Evolutionary conservation across 2,797 vertebrate species (phyloP), one percentile per base, ranked within the genome.

Genomic region (Delichon dasypus): DNA sequence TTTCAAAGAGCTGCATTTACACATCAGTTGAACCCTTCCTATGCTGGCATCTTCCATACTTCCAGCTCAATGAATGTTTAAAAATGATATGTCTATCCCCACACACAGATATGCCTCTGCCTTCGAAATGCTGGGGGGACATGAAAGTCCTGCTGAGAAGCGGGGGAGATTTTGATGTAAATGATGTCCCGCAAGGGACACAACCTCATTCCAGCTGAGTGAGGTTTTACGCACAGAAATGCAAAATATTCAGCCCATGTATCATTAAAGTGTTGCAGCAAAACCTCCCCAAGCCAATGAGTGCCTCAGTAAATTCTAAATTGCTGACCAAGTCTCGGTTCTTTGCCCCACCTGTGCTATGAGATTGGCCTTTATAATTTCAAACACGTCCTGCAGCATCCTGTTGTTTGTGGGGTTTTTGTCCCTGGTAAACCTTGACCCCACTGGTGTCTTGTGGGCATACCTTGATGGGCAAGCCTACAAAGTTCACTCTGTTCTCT

Each of bases 1-100:
- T 95, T 96, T 95, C 93, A 96, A 96, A 97, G 93, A 92, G 76
- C 76, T 92, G 78, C 78, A 89, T 96, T 96, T 97, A 90, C 95
- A 95, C 94, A 95, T 96, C 96, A 96, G 86, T 94, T 95, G 82
- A 94, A 97, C 90, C 89, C 90, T 93, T 95, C 10, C 0, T 91
- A 45, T 88, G 72, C 82, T 95, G 92, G 85, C 74, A 77, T 90
- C 93, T 96, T 95, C 97, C 47, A 68, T 26, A 42, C 76, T 96
- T 96, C 95, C 88, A 94, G 94, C 88, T 93, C 88, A 94, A 82
- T 94, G 94, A 96, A 96, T 89, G 80, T 83, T 93, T 95, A 76
- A 91, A 92, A 94, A 62, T 1, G 16, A 44, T 76, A 21, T 75
- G 38, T 65, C 87, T 93, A 22, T 66, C 65, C 76, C 79, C 61